Conservation (phyloP, 2,113 vertebrate genomes). For the Octodon degus region DNA sequence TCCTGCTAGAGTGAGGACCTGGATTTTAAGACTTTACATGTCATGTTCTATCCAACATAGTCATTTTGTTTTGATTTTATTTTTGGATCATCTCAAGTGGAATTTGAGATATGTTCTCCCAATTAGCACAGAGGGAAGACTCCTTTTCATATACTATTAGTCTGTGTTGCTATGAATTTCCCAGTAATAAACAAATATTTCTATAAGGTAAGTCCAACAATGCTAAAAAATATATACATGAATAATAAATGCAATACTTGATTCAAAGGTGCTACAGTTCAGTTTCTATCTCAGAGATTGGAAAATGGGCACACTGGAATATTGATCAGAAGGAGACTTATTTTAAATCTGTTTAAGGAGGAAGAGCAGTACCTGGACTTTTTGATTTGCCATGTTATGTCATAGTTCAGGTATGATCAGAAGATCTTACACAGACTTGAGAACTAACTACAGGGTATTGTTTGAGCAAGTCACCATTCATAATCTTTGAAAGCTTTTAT, state of each 20-base stretch:
- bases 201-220: not conserved
- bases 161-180: constrained; percentile 15
- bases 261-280: not conserved
- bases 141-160: not conserved
- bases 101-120: not conserved
- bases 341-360: not conserved
- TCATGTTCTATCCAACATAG: not conserved
- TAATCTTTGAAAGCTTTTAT: not conserved
- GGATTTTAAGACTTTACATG: not conserved
- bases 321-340: not conserved
- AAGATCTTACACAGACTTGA: not conserved
- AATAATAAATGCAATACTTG: not conserved
- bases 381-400: not conserved
- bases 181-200: constrained; percentile 37
- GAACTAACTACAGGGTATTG: not conserved
- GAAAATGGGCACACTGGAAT: not conserved
- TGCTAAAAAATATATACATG: not conserved
- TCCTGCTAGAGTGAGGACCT: not conserved
- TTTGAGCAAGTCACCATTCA: not conserved
- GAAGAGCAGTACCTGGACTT: not conserved
- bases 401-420: not conserved
- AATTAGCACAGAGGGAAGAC: not conserved
- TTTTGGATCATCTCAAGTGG: not conserved
- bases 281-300: not conserved
- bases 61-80: not conserved